Base-by-base conservation (phyloP, 2,113 vertebrate species). In the Ciconia boyciana region DNA sequence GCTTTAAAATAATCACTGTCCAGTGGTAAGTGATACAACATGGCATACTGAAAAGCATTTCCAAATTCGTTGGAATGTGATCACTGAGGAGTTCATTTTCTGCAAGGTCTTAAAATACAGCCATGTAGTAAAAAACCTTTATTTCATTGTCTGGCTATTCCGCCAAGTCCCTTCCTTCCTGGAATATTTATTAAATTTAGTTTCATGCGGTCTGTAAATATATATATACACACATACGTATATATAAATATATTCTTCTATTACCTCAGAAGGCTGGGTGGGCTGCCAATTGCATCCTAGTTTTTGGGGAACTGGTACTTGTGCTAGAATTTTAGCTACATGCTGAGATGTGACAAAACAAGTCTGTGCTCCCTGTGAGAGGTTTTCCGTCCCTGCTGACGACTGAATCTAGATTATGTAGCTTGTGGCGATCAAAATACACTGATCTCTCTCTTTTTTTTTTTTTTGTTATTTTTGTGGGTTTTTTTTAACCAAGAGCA, bases 131-230 rank as follows among this genome's bases (percentile, higher is more conserved):
- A 97, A 97, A 91, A 68, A 26, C 4, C 49, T 95, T 85, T 85
- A 92, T 97, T 96, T 97, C 95, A 86, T 95, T 96, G 80, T 92
- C 90, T 95, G 86, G 84, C 52, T 94, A 60, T 83, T 92, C 57
- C 3, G 13, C 43, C 72, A 96, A 96, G 91, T 82, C 84, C 93
- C 70, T 96, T 95, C 74, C 76, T 96, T 96, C 76, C 94, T 93
- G 93, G 78, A 97, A 96, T 84, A 64, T 94, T 94, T 96, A 96
- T 97, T 96, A 91, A 87, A 91, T 88, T 55, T 39, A 36, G 34
- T 94, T 97, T 43, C 43, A 86, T 93, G 81, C 0, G 1, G 46
- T 83, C 87, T 86, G 62, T 82, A 72, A 83, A 89, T 58, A 79
- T 66, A 82, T 92, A 83, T 69, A 68, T 84, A 57, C 13, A 43